These are phyloP conservation scores for Eulithis testata DNA, from an alignment of 2,888 invertebrate species.

Conservation along the genomic window DNA sequence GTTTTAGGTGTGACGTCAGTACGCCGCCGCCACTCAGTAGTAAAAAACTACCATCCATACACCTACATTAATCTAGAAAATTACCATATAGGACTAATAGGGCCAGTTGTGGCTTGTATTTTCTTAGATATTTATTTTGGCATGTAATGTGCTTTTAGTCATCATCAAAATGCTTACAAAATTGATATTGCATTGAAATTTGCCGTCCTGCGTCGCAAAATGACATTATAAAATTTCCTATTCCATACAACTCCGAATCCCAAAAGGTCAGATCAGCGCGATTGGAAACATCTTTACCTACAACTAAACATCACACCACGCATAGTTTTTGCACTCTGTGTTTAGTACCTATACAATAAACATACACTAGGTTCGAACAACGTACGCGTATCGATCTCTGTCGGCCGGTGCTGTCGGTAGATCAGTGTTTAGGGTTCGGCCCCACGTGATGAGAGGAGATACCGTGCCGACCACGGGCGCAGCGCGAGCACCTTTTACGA, in stretches of 20 bases:
- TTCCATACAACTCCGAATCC: not conserved
- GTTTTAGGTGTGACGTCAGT: too few species aligned
- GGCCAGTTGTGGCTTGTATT: too few species aligned
- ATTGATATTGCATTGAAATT: too few species aligned
- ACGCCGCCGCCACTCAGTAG: too few species aligned
- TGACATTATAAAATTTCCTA: too few species aligned
- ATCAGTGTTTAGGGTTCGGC: slow-evolving; percentile 78
- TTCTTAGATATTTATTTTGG: too few species aligned
- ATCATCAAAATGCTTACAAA: too few species aligned
- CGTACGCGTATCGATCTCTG: slow-evolving; percentile 67
- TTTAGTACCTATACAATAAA: not conserved
- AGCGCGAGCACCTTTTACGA: slow-evolving; percentile 76
- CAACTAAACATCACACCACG: slow-evolving; percentile 1
- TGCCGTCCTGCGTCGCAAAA: too few species aligned
- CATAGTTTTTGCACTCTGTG: not conserved
- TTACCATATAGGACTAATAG: too few species aligned
- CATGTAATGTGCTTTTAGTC: too few species aligned
- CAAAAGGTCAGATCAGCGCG: slow-evolving; percentile 9
- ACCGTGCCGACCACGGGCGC: slow-evolving; percentile 81
- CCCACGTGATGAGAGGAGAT: slow-evolving; percentile 79
- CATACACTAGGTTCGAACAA: slow-evolving; percentile 60
- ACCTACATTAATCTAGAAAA: too few species aligned
- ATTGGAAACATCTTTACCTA: not conserved
- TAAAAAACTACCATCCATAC: too few species aligned
- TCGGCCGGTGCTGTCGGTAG: slow-evolving; percentile 60